Evolutionary conservation across 2,888 invertebrate genomes (phyloP), one percentile per base, ranked within the genome.

Genomic region (Cephus spinipes): DNA sequence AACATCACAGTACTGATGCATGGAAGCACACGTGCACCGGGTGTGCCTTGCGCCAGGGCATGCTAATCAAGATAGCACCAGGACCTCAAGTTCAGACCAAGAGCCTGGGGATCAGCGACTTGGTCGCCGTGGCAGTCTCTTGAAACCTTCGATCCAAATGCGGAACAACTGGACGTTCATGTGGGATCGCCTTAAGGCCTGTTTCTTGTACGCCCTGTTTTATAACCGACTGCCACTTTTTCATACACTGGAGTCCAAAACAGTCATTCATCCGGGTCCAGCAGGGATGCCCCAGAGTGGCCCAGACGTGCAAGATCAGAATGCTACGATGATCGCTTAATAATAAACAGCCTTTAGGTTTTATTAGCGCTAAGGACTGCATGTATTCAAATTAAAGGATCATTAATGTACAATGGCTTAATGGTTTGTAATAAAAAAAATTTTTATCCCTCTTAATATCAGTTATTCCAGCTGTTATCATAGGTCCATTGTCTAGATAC

Each of bases 11-110:
- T 15, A 1, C 40, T 6, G 40, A 40, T 40, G 40, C 40, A 32
- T 1, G 69, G 30, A 30, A 68, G 80, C 77, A 81, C 84, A 84
- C 83, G 85, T 85, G 81, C 81, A 79, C 78, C 82, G 85, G 31
- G 84, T 87, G 87, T 87, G 87, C 85, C 85, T 84, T 77, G 81
- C 80, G 75, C 81, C 84, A 81, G 83, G 87, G 82, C 86, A 88
- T 85, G 87, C 85, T 85, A 87, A 87, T 88, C 85, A 86, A 77
- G 83, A 33, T 33, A 40, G 73, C 68, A 34, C 79, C 76, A 30
- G 36, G 35, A 6, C 75, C 55, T 0, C 68, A 12, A 75, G 68
- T 68, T 55, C 68, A 36, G 30, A 12, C 73, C 23, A 30, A 12
- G 71, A 40, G 69, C 0, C 73, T 34, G 15, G 73, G 6, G n/a